Evolutionary conservation across 2,113 vertebrate species (phyloP).

Genomic region (Crypturellus undulatus): DNA sequence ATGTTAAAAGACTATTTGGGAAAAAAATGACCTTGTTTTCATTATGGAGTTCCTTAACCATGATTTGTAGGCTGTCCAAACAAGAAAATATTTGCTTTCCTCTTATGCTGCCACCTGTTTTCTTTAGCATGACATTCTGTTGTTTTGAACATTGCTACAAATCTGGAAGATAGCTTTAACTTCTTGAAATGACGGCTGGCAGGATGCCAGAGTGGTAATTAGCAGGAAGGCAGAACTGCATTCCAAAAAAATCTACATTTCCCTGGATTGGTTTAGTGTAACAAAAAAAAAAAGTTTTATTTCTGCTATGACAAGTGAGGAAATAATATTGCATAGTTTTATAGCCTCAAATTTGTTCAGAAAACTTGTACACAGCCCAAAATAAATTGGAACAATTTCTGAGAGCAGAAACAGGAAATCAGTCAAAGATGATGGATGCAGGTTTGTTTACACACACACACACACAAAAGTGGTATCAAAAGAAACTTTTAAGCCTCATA

Average conservation of each 20-base stretch:
- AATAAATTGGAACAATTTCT: neutral
- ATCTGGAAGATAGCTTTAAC: slow-evolving; percentile 4
- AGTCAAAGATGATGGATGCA: neutral
- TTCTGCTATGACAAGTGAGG: neutral
- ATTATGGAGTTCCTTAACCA: neutral
- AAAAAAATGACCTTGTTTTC: neutral
- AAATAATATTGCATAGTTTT: neutral
- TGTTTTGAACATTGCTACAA: neutral
- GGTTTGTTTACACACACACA: neutral
- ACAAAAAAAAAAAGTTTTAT: neutral
- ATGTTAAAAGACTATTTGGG: neutral
- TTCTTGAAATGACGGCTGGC: neutral
- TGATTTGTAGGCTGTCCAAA: neutral
- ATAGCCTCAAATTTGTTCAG: neutral
- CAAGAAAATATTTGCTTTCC: neutral
- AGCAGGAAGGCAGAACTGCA: neutral
- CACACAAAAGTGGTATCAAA: neutral
- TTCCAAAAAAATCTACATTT: neutral
- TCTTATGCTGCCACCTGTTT: neutral
- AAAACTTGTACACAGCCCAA: neutral
- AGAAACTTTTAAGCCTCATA: neutral
- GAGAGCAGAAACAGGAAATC: neutral
- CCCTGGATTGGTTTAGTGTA: neutral
- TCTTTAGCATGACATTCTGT: neutral
- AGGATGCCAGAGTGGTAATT: neutral